Evolutionary conservation across 2,797 vertebrate species (phyloP).

Genomic region (Acrocephalus scirpaceus): DNA sequence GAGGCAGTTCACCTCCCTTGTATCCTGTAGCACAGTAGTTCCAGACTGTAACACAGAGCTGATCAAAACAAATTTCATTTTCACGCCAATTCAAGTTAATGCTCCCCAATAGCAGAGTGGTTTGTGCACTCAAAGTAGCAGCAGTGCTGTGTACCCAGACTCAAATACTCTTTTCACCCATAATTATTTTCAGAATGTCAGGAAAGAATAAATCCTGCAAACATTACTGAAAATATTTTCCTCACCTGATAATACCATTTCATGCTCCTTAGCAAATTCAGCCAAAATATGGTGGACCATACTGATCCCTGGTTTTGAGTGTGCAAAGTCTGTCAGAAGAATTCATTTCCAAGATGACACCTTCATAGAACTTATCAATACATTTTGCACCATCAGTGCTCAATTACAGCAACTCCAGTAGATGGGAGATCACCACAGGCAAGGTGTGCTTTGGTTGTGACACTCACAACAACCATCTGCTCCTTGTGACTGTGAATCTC

Average conservation of each 20-base stretch:
- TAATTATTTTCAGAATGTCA: neutral
- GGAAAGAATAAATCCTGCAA: neutral
- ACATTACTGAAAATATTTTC: neutral
- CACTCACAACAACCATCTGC: neutral
- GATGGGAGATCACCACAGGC: neutral
- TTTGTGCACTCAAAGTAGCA: neutral
- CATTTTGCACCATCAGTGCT: neutral
- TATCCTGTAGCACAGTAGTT: neutral
- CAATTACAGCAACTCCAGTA: neutral
- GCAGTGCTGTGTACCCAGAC: neutral
- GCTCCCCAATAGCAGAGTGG: neutral
- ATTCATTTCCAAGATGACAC: neutral
- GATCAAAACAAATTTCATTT: neutral
- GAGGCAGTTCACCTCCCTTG: neutral
- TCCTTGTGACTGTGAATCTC: neutral
- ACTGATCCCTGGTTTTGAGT: neutral
- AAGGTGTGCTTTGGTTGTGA: neutral
- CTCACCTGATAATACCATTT: neutral
- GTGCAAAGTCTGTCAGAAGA: neutral
- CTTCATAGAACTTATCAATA: neutral
- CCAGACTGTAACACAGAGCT: neutral
- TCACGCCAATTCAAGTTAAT: neutral
- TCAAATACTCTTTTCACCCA: neutral
- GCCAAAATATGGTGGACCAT: neutral
- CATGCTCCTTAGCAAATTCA: neutral